Percentiles rank a stretch among this genome's conserved stretches.
These are phyloP conservation scores for Metopolophium dirhodum DNA, from an alignment of 1,140 invertebrate genomes.

Conservation along the genomic window DNA sequence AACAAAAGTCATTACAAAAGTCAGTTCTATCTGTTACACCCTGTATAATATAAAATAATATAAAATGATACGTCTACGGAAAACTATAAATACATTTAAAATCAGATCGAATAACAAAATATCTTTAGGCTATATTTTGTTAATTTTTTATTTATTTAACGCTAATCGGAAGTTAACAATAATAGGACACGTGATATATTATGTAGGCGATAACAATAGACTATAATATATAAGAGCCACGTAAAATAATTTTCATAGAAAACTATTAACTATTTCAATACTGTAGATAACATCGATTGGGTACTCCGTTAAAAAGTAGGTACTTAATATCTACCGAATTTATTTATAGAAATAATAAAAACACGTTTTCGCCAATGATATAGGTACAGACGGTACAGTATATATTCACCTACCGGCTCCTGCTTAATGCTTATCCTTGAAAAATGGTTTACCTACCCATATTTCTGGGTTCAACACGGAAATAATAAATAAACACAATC, in stretches of 20 bases:
- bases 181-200: too few species aligned
- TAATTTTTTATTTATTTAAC: too few species aligned
- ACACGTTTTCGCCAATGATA: background rate
- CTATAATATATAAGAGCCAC: background rate
- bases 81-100: background rate
- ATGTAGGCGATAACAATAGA: too few species aligned
- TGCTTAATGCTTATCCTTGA: conserved; percentile 12
- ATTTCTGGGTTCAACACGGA: conserved; percentile 20
- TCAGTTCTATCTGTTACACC: too few species aligned
- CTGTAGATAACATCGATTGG: background rate
- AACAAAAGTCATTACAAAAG: too few species aligned
- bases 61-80: background rate
- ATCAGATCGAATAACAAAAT: conserved; percentile 19
- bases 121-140: background rate
- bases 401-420: background rate
- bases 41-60: background rate
- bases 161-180: too few species aligned
- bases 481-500: background rate
- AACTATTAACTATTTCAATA: background rate
- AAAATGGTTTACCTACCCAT: background rate
- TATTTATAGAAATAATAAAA: background rate
- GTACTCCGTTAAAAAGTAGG: background rate
- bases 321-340: background rate
- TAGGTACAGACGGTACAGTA: background rate
- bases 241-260: background rate